Evolutionary conservation across 2,797 vertebrate genomes (phyloP).

Genomic region (Clarias platycephalus): DNA sequence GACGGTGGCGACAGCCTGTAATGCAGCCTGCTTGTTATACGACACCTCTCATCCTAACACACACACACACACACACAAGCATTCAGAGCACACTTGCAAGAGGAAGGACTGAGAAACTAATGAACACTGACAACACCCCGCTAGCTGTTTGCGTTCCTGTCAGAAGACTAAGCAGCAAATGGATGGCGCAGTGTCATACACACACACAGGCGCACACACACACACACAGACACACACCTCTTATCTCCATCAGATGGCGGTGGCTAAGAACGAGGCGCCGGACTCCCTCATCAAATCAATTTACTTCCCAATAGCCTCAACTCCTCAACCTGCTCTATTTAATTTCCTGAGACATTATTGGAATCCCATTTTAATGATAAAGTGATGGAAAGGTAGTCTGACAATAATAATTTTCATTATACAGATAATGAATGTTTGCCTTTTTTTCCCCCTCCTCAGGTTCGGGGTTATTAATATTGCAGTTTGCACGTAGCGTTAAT

Average conservation of each 20-base stretch:
- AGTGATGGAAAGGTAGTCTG: constrained; percentile 41
- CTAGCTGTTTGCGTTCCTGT: constrained; percentile 71
- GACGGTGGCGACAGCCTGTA: constrained; percentile 50
- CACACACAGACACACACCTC: constrained; percentile 49
- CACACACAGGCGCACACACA: constrained; percentile 42
- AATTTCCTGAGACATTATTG: constrained; percentile 53
- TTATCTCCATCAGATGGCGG: constrained; percentile 51
- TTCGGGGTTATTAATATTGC: constrained; percentile 50
- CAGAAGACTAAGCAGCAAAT: constrained; percentile 71
- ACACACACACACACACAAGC: constrained; percentile 32
- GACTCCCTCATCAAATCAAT: constrained; percentile 52
- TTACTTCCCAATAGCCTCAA: constrained; percentile 49
- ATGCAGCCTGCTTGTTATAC: constrained; percentile 72
- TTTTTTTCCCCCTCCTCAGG: constrained; percentile 21
- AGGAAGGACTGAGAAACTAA: constrained; percentile 72
- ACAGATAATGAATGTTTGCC: constrained; percentile 52
- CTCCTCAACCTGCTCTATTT: constrained; percentile 49
- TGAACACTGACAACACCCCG: constrained; percentile 73
- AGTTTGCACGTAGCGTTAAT: constrained; percentile 29
- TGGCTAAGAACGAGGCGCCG: constrained; percentile 46
- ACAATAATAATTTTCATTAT: constrained; percentile 49
- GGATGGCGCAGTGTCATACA: constrained; percentile 49
- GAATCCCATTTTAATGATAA: constrained; percentile 50
- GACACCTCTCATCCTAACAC: constrained; percentile 61
- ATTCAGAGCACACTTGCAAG: constrained; percentile 52